These are phyloP conservation scores for Seladonia tumulorum DNA, from an alignment of 2,888 invertebrate species.

Conservation along the genomic window DNA sequence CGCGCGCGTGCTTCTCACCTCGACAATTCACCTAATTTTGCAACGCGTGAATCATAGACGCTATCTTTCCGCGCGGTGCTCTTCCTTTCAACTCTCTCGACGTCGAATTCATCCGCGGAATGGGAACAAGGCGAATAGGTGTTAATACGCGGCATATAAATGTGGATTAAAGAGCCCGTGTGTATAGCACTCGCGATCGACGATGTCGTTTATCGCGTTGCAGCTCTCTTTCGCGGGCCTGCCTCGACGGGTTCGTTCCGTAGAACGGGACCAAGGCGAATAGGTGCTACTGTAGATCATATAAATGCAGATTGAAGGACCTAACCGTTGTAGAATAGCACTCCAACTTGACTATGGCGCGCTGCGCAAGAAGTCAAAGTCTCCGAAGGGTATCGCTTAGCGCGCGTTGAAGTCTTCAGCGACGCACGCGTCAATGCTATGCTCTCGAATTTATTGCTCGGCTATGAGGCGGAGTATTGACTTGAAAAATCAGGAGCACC, in stretches of 20 bases:
- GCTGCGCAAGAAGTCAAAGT: not conserved
- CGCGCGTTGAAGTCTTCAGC: not conserved
- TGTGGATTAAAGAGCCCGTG: not conserved
- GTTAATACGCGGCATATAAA: not conserved
- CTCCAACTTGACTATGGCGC: not conserved
- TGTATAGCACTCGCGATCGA: not conserved
- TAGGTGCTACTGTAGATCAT: not conserved
- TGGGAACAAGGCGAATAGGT: conserved; percentile 13
- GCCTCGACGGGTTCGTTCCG: not conserved
- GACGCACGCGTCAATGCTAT: not conserved
- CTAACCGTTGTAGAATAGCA: not conserved
- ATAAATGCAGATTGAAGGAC: not conserved
- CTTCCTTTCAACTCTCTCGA: conserved; percentile 16
- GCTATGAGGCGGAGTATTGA: not conserved
- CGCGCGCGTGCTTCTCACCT: conserved; percentile 31
- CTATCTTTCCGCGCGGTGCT: conserved; percentile 37
- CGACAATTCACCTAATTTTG: conserved; percentile 47
- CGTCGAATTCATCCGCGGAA: conserved; percentile 1
- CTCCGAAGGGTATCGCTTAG: not conserved
- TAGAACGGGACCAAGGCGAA: conserved; percentile 4
- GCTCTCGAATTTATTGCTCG: not conserved
- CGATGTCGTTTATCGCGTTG: conserved; percentile 2
- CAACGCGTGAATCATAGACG: conserved; percentile 47
- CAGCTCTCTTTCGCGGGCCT: not conserved
- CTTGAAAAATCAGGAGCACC: not conserved